phyloP scores from a whole-genome alignment of 37 sponge, comb jelly and placozoan genomes.

The Beroe forskalii region DNA sequence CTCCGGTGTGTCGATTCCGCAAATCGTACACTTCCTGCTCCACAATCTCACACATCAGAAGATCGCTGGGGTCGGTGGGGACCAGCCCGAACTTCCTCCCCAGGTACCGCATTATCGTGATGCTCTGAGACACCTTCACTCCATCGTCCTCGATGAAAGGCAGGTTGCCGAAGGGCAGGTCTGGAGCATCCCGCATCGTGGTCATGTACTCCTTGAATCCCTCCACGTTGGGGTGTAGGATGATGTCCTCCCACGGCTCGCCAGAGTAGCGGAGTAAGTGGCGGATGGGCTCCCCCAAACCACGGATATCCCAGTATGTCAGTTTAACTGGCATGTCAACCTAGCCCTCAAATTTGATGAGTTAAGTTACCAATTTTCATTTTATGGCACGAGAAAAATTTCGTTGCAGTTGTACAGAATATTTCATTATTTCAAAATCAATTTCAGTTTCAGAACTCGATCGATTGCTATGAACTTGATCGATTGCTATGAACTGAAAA shows the following conservation, averaged over 20 bases:
- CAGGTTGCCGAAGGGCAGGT: slow-evolving; percentile 11
- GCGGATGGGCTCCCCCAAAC: slow-evolving; percentile 2
- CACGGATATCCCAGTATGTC: slow-evolving; percentile 34
- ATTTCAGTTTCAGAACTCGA: too few relatives aligned
- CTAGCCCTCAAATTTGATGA: too few relatives aligned
- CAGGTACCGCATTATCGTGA: slow-evolving; percentile 22
- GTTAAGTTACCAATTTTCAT: too few relatives aligned
- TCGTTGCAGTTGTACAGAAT: too few relatives aligned
- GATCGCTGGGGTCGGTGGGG: not conserved
- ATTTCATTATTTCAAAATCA: too few relatives aligned
- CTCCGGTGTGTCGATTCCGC: not conserved
- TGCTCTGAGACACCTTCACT: slow-evolving; percentile 34
- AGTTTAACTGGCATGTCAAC: slow-evolving; percentile 16
- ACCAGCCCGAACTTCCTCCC: slow-evolving; percentile 19
- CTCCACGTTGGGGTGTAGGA: not conserved
- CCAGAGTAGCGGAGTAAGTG: slow-evolving; percentile 19
- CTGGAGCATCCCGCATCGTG: not conserved
- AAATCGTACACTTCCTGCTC: slow-evolving; percentile 45
- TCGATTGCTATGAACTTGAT: too few relatives aligned
- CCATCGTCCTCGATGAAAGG: slow-evolving; percentile 39
- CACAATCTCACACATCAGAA: not conserved
- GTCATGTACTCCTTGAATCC: not conserved
- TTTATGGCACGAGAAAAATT: too few relatives aligned
- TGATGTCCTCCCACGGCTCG: slow-evolving; percentile 34
- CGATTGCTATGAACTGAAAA: too few relatives aligned